Percentiles rank a stretch among this genome's conserved stretches.
Evolutionary conservation across 2,797 vertebrate genomes (phyloP).

Genomic region (Epinephelus malabaricus): DNA sequence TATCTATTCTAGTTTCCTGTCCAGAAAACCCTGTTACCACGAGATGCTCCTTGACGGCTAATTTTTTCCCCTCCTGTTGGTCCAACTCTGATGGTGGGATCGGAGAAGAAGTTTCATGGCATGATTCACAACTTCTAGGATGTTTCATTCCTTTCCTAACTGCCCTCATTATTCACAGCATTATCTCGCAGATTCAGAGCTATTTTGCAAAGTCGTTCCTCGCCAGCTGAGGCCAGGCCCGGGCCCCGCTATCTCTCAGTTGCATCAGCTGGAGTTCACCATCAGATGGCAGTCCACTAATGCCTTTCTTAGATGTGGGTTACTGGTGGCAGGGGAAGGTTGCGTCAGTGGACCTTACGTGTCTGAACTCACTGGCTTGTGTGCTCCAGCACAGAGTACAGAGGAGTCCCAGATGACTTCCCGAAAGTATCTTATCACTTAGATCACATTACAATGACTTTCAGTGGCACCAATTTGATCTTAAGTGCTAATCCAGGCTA

Average conservation of each 20-base stretch:
- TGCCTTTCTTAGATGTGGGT: slow-evolving; percentile 75
- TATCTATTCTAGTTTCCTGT: slow-evolving; percentile 59
- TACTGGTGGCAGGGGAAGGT: slow-evolving; percentile 70
- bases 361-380: slow-evolving; percentile 54
- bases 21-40: slow-evolving; percentile 50
- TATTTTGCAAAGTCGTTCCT: slow-evolving; percentile 49
- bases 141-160: slow-evolving; percentile 33
- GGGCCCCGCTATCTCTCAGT: slow-evolving; percentile 46
- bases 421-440: slow-evolving; percentile 67
- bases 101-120: slow-evolving; percentile 15
- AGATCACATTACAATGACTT: slow-evolving; percentile 74
- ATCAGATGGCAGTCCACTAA: slow-evolving; percentile 85
- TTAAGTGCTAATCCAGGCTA: slow-evolving; percentile 68
- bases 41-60: slow-evolving; percentile 46
- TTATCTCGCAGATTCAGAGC: slow-evolving; percentile 49
- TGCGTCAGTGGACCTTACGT: slow-evolving; percentile 72
- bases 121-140: slow-evolving; percentile 23
- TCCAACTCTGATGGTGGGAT: slow-evolving; percentile 11
- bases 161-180: slow-evolving; percentile 44
- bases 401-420: slow-evolving; percentile 59
- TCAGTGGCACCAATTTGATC: slow-evolving; percentile 68
- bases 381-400: slow-evolving; percentile 47
- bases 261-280: slow-evolving; percentile 81
- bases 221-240: slow-evolving; percentile 36
- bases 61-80: slow-evolving; percentile 48